These are phyloP conservation scores for Athalia cordata DNA, from an alignment of 2,888 invertebrate genomes.

Conservation along the genomic window DNA sequence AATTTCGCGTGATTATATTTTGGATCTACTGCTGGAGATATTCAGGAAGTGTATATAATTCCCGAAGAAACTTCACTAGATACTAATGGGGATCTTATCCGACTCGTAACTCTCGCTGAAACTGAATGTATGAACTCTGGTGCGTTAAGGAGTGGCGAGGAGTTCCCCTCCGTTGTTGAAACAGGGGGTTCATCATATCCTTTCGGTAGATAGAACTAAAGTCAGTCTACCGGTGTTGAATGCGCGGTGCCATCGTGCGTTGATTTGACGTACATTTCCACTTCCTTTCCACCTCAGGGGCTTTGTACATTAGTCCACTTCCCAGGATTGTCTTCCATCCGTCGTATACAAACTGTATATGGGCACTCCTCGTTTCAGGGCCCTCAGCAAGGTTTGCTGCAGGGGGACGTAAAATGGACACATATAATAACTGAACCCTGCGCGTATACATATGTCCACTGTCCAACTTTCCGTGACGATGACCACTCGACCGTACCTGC, in stretches of 20 bases:
- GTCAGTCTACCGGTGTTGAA: neutral
- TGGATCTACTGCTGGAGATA: no score
- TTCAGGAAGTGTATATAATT: no score
- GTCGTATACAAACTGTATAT: neutral
- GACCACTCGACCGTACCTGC: conserved; percentile 32
- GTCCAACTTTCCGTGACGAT: conserved; percentile 32
- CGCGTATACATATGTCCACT: conserved; percentile 3
- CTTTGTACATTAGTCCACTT: conserved; percentile 30
- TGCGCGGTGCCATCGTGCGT: conserved; percentile 15
- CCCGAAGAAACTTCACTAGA: no score
- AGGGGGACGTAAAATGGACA: neutral
- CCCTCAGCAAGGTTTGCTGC: neutral
- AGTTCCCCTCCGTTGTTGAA: conserved; percentile 22
- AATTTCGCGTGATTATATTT: no score
- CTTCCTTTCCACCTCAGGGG: neutral
- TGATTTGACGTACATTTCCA: conserved; percentile 36
- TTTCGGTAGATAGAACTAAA: conserved; percentile 7
- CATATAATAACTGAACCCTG: no score
- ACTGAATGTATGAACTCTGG: conserved; percentile 37
- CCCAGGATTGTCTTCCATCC: conserved; percentile 39
- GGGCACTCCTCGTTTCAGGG: conserved; percentile 9
- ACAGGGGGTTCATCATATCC: conserved; percentile 25
- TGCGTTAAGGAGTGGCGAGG: conserved; percentile 31
- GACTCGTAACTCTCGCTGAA: conserved; percentile 33
- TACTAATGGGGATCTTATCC: neutral